These are phyloP conservation scores for Acropora yongei DNA, from an alignment of 64 coral and sea anemone species.

Conservation along the genomic window DNA sequence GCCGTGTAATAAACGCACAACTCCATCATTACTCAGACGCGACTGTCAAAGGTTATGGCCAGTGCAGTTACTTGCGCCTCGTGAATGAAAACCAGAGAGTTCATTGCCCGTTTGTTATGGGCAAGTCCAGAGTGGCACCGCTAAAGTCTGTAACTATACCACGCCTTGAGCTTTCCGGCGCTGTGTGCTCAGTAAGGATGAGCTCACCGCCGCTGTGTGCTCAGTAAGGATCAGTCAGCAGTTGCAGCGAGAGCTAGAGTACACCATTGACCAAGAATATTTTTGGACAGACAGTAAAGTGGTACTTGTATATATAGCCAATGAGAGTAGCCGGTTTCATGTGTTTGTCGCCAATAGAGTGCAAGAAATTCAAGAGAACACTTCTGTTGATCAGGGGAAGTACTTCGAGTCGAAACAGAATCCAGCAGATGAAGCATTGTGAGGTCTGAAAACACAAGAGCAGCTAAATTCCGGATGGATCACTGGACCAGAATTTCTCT, in stretches of 20 bases:
- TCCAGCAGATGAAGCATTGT: too few species aligned
- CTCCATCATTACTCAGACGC: neutral
- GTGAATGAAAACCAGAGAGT: neutral
- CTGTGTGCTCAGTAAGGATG: neutral
- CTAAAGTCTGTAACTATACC: slow-evolving; percentile 19
- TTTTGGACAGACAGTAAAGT: too few species aligned
- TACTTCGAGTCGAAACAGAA: too few species aligned
- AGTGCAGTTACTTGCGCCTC: slow-evolving; percentile 2
- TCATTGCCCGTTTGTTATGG: slow-evolving; percentile 32
- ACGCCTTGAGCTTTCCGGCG: slow-evolving; percentile 14
- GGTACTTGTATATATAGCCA: neutral
- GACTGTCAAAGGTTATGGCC: neutral
- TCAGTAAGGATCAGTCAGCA: too few species aligned
- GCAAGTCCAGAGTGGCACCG: slow-evolving; percentile 37
- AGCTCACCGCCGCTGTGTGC: neutral
- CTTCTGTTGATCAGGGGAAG: too few species aligned
- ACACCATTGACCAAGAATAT: too few species aligned
- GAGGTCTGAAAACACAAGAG: neutral
- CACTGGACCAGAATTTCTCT: neutral
- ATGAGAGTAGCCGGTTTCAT: slow-evolving; percentile 7
- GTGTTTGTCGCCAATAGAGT: slow-evolving; percentile 12
- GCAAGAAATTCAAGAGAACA: neutral
- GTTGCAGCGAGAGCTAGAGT: too few species aligned
- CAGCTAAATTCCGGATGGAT: neutral
- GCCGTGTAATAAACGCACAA: neutral